Percentiles rank a stretch among this genome's conserved stretches.
Conservation (phyloP, 2,113 vertebrate species). For the Eptesicus fuscus region DNA sequence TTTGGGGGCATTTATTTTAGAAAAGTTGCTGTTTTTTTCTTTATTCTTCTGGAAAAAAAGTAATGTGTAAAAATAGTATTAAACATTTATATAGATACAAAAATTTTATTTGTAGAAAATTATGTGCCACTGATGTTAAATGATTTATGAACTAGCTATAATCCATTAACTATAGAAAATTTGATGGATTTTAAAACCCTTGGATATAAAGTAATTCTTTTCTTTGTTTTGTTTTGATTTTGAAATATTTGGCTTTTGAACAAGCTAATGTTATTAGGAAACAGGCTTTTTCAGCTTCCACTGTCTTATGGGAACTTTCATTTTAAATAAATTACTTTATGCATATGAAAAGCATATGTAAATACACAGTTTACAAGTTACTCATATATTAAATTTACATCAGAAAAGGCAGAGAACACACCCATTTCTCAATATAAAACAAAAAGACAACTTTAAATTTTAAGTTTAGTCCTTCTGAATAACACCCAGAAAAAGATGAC, state of each 20-base stretch:
- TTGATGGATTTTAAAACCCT: neutral
- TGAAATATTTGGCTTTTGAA: neutral
- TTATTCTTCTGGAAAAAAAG: neutral
- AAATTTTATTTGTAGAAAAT: neutral
- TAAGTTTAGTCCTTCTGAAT: no score
- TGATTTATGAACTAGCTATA: neutral
- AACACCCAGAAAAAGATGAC: neutral
- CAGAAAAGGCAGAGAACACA: neutral
- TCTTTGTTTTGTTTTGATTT: constrained; percentile 9
- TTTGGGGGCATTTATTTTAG: constrained; percentile 49
- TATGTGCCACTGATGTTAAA: neutral
- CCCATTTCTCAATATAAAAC: neutral
- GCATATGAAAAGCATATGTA: neutral
- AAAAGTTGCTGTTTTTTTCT: constrained; percentile 30
- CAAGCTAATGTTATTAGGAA: neutral
- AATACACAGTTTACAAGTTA: neutral
- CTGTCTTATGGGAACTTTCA: neutral
- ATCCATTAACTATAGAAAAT: neutral
- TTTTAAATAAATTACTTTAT: constrained; percentile 23
- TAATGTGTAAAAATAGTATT: neutral
- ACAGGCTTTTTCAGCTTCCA: neutral
- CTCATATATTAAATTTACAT: neutral
- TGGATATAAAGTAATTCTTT: neutral
- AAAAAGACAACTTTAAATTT: neutral
- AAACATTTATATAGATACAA: neutral